Evolutionary conservation across 2,888 invertebrate species (phyloP), one percentile per base, ranked within the genome.

Genomic region (Synergus itoensis): DNA sequence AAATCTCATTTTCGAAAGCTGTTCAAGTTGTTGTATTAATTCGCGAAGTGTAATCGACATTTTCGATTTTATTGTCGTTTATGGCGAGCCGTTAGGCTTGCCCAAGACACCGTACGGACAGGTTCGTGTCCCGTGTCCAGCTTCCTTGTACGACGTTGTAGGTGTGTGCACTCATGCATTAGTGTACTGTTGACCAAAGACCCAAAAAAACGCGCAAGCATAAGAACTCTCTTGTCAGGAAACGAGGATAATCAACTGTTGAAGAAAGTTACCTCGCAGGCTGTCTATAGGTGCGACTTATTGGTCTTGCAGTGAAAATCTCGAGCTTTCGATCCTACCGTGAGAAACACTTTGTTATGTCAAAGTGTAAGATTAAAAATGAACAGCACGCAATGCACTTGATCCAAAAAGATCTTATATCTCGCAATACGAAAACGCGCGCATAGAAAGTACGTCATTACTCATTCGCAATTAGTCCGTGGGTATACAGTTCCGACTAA

Each of bases 241-340:
- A 69, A 69, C 28, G 69, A 69, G 69, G 69, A 69, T 69, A 69
- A 69, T 69, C 69, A 69, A 69, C 69, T 48, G 69, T 45, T 45
- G 48, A 69, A 69, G 69, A 69, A 69, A 69, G 69, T 69, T 69
- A 69, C 69, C 69, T 69, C 45, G 16, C 11, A 48, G 28, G 45
- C 64, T 64, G 64, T 64, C 64, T 41, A 40, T 64, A 64, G 64
- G 14, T 28, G 48, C 45, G 28, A 69, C 69, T 69, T 48, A 69
- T 69, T 69, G 21, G 28, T 16, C 64, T 64, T 8, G 2, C 28
- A 43, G 69, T 69, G 69, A 16, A 69, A 69, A 69, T 69, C 14
- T 21, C 28, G 69, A 69, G 45, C 36, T 69, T 69, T 48, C 69
- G 21, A 45, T 69, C 16, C 53, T 53, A 73, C 36, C 43, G 43